These are phyloP conservation scores for Ichneumoninae sp. DNA, from an alignment of 2,888 invertebrate genomes.

Conservation along the genomic window DNA sequence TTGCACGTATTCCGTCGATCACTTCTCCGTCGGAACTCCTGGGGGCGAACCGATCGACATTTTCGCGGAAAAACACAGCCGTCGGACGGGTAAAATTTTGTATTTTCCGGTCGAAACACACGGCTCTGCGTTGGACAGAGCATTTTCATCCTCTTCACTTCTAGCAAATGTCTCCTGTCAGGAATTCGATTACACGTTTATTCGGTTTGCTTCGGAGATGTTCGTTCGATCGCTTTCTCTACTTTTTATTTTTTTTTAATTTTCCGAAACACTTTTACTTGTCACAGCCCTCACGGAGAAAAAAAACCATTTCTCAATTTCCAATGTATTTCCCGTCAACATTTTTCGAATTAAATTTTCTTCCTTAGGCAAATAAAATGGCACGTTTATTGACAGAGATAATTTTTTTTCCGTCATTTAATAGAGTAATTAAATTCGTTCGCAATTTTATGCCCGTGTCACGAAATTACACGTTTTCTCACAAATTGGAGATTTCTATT, in stretches of 20 bases:
- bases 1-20: neutral
- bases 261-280: constrained; percentile 2
- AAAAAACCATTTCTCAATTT: neutral
- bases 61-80: neutral
- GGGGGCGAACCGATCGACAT: no score
- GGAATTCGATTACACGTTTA: constrained; percentile 34
- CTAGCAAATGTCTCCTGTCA: constrained; percentile 14
- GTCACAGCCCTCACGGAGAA: neutral
- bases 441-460: neutral
- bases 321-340: neutral
- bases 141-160: neutral
- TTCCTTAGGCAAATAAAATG: neutral
- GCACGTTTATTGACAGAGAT: neutral
- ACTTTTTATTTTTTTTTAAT: neutral
- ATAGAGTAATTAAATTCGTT: neutral
- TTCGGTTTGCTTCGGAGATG: constrained; percentile 3
- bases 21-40: neutral
- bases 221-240: neutral
- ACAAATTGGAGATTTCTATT: no score
- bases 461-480: neutral
- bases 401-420: neutral
- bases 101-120: neutral
- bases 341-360: neutral
- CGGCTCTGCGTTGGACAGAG: constrained; percentile 4
- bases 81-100: neutral